Conservation (phyloP, 2,888 invertebrate species). For the Apotomis turbidana region DNA sequence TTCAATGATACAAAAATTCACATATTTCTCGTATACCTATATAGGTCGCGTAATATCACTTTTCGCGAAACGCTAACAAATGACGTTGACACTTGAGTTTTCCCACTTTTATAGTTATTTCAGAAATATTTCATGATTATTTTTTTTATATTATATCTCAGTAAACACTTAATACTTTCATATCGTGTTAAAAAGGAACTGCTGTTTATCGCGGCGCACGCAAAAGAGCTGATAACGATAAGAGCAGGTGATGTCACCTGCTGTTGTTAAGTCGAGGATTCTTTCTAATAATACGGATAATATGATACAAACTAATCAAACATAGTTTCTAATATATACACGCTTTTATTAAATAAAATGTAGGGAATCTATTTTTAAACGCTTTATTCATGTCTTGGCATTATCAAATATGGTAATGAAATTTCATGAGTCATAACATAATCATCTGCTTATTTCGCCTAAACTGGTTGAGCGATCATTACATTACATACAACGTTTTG, state of each 20-base stretch:
- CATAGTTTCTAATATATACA: no score
- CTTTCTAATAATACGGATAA: slow-evolving; percentile 4
- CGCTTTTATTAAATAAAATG: no score
- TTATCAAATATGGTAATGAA: not conserved
- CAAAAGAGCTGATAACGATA: slow-evolving; percentile 39
- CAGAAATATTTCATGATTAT: slow-evolving; percentile 15
- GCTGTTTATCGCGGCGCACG: slow-evolving; percentile 27
- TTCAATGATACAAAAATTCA: slow-evolving; percentile 19
- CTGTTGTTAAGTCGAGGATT: slow-evolving; percentile 22
- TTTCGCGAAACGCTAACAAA: not conserved
- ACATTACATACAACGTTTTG: not conserved
- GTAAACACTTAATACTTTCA: slow-evolving; percentile 18
- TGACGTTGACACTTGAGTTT: not conserved
- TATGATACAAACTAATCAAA: slow-evolving; percentile 2
- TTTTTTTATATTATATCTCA: slow-evolving; percentile 15
- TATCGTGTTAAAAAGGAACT: slow-evolving; percentile 25
- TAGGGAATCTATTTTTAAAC: not conserved
- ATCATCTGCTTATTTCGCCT: not conserved
- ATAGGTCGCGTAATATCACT: not conserved
- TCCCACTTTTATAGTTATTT: not conserved
- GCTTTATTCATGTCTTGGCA: not conserved
- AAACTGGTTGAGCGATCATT: no score
- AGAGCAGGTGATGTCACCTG: slow-evolving; percentile 40
- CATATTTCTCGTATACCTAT: not conserved
- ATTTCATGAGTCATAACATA: not conserved